Evolutionary conservation across 2,888 invertebrate species (phyloP), one percentile per base, ranked within the genome.

Genomic region (Cetonia aurata): DNA sequence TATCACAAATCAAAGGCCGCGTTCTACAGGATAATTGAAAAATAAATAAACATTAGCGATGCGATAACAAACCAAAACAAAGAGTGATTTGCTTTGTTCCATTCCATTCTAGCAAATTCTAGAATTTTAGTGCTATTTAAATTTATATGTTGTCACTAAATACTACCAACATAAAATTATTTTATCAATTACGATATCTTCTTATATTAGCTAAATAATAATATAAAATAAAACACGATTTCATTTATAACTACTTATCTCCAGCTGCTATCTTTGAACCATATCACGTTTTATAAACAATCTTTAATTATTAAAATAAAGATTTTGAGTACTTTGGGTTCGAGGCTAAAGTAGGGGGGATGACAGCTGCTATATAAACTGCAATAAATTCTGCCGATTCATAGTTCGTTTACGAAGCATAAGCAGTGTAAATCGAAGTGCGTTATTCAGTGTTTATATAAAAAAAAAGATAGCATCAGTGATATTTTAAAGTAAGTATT

Each of bases 291-390:
- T 2, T 65, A 10, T 50, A 50, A 50, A 33, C 12, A 31, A 6
- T 50, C 37, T 0, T 12, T 50, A 52, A 12, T 65, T n/a, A 50
- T 10, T 37, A 33, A 67, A 62, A 59, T 33, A 33, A 0, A 8
- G 13, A 55, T 41, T 33, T 52, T 13, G 10, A 42, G 46, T 33
- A 57, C 62, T 72, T 70, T 76, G 79, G 77, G 75, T 76, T 75
- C 77, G 76, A 78, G 79, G 72, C 55, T 77, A 78, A 50, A 60
- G 52, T 68, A 46, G 75, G 77, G 77, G 77, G 79, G 77, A 74
- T 69, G 67, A 25, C 15, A 48, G 55, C 60, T 46, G 41, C 42
- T 80, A 80, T 80, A 80, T 79, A 79, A 76, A 56, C 60, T 19
- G 33, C 37, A 12, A 13, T 1, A n/a, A 62, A 12, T 19, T 8